Evolutionary conservation across 2,797 vertebrate species (phyloP).

Genomic region (Gallirallus australis): DNA sequence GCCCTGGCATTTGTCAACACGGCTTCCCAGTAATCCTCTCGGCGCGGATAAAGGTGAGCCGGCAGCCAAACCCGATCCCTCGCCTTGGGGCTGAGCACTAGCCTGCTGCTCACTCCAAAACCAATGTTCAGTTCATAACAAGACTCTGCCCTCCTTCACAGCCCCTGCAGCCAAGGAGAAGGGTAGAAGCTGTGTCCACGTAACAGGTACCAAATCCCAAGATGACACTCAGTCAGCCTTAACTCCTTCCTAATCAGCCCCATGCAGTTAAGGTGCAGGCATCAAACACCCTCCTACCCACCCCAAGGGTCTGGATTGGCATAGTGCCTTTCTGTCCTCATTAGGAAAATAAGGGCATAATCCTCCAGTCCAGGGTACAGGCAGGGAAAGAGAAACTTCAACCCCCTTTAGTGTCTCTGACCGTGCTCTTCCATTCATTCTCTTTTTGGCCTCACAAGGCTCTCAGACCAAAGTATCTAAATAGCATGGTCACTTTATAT

Average conservation of each 20-base stretch:
- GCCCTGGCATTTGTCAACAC: background rate
- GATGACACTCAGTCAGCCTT: background rate
- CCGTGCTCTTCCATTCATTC: background rate
- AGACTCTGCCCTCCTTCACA: background rate
- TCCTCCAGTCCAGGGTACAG: background rate
- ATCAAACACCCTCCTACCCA: background rate
- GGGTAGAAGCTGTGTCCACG: background rate
- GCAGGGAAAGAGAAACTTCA: background rate
- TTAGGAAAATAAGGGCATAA: background rate
- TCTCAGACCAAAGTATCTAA: background rate
- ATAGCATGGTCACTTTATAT: background rate
- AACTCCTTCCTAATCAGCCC: background rate
- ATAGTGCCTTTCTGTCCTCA: background rate
- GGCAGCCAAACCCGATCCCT: background rate
- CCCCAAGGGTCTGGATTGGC: background rate
- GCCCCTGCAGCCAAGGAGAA: rapidly evolving
- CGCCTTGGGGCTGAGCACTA: background rate
- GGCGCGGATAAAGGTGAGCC: background rate
- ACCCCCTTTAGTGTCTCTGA: background rate
- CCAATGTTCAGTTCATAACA: rapidly evolving
- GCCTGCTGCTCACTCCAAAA: background rate
- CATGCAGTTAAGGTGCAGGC: background rate
- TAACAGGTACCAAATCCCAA: background rate
- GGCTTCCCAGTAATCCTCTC: conserved; percentile 7
- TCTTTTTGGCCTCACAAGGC: background rate